Base-by-base conservation (phyloP, 2,888 invertebrate species). In the Cordylochernes scorpioides region DNA sequence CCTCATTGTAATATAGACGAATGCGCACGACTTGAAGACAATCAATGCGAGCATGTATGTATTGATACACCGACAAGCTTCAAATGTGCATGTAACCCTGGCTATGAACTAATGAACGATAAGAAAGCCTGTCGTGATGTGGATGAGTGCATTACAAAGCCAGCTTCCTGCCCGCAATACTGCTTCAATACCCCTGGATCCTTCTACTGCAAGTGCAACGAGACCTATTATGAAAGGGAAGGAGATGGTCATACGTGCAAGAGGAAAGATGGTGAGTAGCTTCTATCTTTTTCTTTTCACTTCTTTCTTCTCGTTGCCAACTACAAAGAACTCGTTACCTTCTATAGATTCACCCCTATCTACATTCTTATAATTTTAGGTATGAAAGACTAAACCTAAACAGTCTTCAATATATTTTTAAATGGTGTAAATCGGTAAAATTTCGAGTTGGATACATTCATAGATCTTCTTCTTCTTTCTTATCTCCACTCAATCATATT, bases 11-110 rank as follows among this genome's bases (percentile, higher is more conserved):
- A 82, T 50, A 71, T 91, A 5, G 78, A 97, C 50, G 94, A 97
- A 53, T 97, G 97, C 49, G 71, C 73, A 3, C 71, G 72, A 47
- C 67, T 78, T 1, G 77, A 82, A 48, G 64, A 72, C 30, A 74
- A 88, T 50, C 80, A 86, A 46, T 97, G 97, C 51, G 82, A 84
- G 3, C 94, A 97, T 49, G 77, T 73, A 47, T 97, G 97, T 49
- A 64, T 86, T 1, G 82, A 97, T 47, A 82, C 82, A 0, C 63
- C 72, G 1, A 86, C 84, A 2, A 69, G 84, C n/a, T 97, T 71
- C 53, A 71, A 80, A 48, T 97, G 97, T 52, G 77, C 77, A 47
- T 97, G 97, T 49, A 77, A 82, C 50, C 67, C 68, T 30, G 94
- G 94, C 10, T 97, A 86, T 55, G 75, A 75, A 50, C 59, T 91